These are phyloP conservation scores for Ceyx cyanopectus DNA, from an alignment of 2,113 vertebrate species.

Conservation along the genomic window DNA sequence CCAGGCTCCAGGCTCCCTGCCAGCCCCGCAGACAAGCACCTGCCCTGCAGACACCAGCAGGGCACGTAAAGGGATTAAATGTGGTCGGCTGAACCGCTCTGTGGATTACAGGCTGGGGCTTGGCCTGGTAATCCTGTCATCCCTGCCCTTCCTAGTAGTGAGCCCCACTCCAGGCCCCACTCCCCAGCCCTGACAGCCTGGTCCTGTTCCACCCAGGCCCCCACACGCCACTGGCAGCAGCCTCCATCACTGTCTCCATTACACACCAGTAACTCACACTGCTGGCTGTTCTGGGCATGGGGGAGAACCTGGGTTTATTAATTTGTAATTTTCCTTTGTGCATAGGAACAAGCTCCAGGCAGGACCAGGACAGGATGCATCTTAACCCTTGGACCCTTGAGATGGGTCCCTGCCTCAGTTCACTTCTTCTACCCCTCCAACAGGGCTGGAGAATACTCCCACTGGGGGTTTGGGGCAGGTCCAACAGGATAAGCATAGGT, in stretches of 20 bases:
- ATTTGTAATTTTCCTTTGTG: neutral
- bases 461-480: neutral
- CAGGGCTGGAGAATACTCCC: accelerated
- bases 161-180: accelerated
- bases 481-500: neutral
- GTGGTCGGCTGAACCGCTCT: neutral
- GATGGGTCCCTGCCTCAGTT: neutral
- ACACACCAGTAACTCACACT: neutral
- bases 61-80: constrained; percentile 7
- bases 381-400: accelerated
- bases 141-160: constrained; percentile 18
- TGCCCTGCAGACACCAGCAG: neutral
- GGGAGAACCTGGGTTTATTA: neutral
- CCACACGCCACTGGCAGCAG: accelerated
- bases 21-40: accelerated
- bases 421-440: neutral
- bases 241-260: neutral
- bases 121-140: constrained; percentile 53
- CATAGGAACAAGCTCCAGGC: neutral
- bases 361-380: neutral
- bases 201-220: neutral
- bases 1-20: neutral
- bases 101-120: constrained; percentile 28
- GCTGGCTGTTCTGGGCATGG: accelerated
- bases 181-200: accelerated